Base-by-base conservation (phyloP, 1,140 invertebrate genomes). In the Melipona quadrifasciata region DNA sequence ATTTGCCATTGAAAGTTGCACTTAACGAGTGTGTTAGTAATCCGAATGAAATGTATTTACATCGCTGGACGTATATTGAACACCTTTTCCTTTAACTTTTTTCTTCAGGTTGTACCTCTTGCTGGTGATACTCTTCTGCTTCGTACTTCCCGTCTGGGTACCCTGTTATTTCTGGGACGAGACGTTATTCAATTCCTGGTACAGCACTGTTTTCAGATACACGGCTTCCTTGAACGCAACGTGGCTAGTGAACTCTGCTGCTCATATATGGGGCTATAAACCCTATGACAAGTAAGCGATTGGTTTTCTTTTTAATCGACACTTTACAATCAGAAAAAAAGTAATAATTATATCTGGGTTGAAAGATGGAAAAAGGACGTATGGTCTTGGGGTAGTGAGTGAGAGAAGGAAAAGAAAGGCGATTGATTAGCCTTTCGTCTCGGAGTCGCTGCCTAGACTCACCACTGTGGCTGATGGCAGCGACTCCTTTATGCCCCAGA, bases 241-340 rank as follows among this genome's bases (percentile, higher is more conserved):
- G 0, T 99, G 98, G 98, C 94, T 97, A 2, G 98, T 99, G 1
- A 99, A 99, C 93, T 98, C 97, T 82, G 97, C 96, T 1, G 98
- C 98, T 5, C 98, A 99, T 92, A 96, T 97, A 71, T 97, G 96
- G 95, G 97, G 97, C 75, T 96, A 95, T 75, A 95, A 95, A 87
- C 96, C 96, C 4, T 94, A 95, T 55, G 96, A 97, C 86, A 95
- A 95, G 91, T 95, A 93, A 65, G 34, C 8, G 67, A 61, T 76
- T 24, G 16, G 2, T 75, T 39, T 57, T 19, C 11, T 47, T 6
- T 47, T 47, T 47, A 47, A 47, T 0, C 39, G 39, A 47, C 39
- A 39, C 5, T 39, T 39, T 39, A 6, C 5, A 39, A 39, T 39
- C 39, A 47, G 8, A 47, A 6, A 8, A 6, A 47, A 47, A 47